These are phyloP conservation scores for Micromussa lordhowensis DNA, from an alignment of 92 coral and sea anemone species.

Conservation along the genomic window DNA sequence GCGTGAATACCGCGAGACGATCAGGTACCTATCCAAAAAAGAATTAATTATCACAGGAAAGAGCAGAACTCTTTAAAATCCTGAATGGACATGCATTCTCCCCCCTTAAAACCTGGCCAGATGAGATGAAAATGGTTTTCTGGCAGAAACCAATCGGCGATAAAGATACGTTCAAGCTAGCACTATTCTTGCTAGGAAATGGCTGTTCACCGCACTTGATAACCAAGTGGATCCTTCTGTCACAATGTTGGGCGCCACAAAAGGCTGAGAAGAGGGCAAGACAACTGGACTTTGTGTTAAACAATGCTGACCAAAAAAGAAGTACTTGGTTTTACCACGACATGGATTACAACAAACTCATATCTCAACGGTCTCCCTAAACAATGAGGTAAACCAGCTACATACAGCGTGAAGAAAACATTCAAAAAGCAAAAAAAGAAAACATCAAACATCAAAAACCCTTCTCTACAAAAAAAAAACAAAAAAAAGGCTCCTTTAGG, in stretches of 20 bases:
- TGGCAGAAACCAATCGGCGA: constrained; percentile 14
- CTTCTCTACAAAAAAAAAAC: too few relatives aligned
- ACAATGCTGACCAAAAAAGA: constrained; percentile 19
- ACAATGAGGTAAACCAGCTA: too few relatives aligned
- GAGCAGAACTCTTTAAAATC: neutral
- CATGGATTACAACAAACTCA: too few relatives aligned
- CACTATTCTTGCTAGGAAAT: constrained; percentile 28
- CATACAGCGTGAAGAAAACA: too few relatives aligned
- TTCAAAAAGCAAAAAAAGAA: too few relatives aligned
- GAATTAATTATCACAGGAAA: neutral
- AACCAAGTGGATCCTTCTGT: constrained; percentile 18
- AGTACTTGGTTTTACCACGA: too few relatives aligned
- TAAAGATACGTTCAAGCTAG: constrained; percentile 14
- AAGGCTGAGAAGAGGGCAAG: constrained; percentile 32
- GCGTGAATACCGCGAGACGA: too few relatives aligned
- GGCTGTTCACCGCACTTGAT: constrained; percentile 31
- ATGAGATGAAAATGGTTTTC: constrained; percentile 1
- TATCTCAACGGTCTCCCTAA: too few relatives aligned
- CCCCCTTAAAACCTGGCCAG: constrained; percentile 18
- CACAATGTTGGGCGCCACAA: constrained; percentile 18
- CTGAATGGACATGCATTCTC: constrained; percentile 27
- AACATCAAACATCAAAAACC: too few relatives aligned
- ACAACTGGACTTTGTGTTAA: constrained; percentile 33
- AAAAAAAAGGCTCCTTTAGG: too few relatives aligned
- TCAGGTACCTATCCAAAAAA: neutral